A percentile compares a stretch with the other conserved stretches of the same genome.
Evolutionary conservation across 2,888 invertebrate genomes (phyloP).

Genomic region (Tanaodytes sp.): DNA sequence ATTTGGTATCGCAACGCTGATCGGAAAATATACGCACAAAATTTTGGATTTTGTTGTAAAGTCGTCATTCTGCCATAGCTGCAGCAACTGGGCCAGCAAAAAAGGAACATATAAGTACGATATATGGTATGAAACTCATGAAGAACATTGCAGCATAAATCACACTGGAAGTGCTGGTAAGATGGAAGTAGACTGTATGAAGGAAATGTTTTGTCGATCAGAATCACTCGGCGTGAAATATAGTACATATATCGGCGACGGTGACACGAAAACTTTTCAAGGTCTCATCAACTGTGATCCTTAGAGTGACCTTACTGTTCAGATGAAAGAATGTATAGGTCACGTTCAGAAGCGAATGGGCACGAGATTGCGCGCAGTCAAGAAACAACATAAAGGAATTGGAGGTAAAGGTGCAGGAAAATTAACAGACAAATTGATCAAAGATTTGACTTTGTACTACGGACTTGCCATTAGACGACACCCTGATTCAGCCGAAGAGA

Average conservation of each 20-base stretch:
- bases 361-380: conserved; percentile 5
- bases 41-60: conserved; percentile 13
- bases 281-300: conserved; percentile 1
- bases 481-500: neutral
- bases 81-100: conserved; percentile 20
- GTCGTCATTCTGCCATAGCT: conserved; percentile 28
- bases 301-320: conserved; percentile 39
- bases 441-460: conserved; percentile 10
- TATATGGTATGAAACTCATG: conserved; percentile 33
- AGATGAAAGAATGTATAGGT: conserved; percentile 45
- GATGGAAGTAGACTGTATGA: conserved; percentile 17
- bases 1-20: conserved; percentile 13
- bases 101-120: conserved; percentile 23
- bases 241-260: conserved; percentile 42
- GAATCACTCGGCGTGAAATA: conserved; percentile 29
- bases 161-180: conserved; percentile 29
- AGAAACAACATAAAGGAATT: conserved; percentile 24
- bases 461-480: conserved; percentile 13
- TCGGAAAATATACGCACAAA: conserved; percentile 22
- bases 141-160: conserved; percentile 31
- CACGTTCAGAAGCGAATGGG: conserved; percentile 16
- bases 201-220: conserved; percentile 19
- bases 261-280: conserved; percentile 24
- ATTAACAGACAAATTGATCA: conserved; percentile 50
- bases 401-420: conserved; percentile 45